Percentiles rank a stretch among this genome's conserved stretches.
Evolutionary conservation across 2,113 vertebrate species (phyloP).

Genomic region (Cololabis saira): DNA sequence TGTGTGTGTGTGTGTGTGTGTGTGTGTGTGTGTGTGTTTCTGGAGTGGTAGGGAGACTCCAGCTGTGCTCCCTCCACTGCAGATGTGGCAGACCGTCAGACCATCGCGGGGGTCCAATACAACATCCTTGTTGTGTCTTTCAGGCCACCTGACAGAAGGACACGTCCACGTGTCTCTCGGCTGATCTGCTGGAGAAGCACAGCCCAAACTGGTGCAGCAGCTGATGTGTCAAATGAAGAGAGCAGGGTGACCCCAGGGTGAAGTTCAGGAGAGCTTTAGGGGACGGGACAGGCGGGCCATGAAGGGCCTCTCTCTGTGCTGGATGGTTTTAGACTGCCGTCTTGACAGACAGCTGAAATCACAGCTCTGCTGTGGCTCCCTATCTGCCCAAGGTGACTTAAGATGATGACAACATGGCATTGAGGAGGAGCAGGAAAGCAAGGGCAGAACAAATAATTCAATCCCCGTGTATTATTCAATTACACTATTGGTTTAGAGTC

Average conservation of each 20-base stretch:
- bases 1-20: slow-evolving; percentile 14
- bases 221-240: not conserved
- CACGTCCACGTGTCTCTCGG: no score
- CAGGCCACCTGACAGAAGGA: slow-evolving; percentile 13
- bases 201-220: no score
- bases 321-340: slow-evolving; percentile 15
- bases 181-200: no score
- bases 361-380: slow-evolving; percentile 29
- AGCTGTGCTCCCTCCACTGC: slow-evolving; percentile 36
- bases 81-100: slow-evolving; percentile 33
- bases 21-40: slow-evolving; percentile 10
- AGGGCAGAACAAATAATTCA: not conserved
- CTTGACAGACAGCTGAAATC: slow-evolving; percentile 30
- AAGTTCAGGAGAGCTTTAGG: slow-evolving; percentile 27
- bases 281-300: slow-evolving; percentile 11
- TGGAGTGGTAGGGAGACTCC: slow-evolving; percentile 13
- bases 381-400: slow-evolving; percentile 64
- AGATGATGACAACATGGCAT: slow-evolving; percentile 30
- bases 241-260: slow-evolving; percentile 42
- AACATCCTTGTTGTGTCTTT: slow-evolving; percentile 14
- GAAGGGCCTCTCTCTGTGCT: slow-evolving; percentile 14
- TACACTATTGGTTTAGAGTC: slow-evolving; percentile 11
- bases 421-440: slow-evolving; percentile 10
- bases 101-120: slow-evolving; percentile 31
- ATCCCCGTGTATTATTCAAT: not conserved